Conservation (phyloP, 2,888 invertebrate genomes). For the Atrina japonica region DNA sequence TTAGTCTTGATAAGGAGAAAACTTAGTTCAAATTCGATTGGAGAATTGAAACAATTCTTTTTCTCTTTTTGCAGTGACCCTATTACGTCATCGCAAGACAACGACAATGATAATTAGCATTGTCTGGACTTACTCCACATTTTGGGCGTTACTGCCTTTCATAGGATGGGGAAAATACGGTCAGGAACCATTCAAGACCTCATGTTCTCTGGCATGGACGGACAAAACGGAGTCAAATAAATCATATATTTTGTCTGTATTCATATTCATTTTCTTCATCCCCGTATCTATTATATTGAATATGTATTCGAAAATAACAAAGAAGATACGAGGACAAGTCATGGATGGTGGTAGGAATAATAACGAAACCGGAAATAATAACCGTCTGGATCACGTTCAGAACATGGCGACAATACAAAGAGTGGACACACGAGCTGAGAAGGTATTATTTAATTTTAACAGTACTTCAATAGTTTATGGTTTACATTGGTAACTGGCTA, state of each 20-base stretch:
- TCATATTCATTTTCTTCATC: conserved; percentile 1
- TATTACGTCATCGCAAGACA: not conserved
- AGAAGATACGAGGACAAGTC: not conserved
- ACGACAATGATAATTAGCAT: not conserved
- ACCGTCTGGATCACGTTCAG: too few species aligned
- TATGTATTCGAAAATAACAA: conserved; percentile 8
- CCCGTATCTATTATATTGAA: not conserved
- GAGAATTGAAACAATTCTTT: too few species aligned
- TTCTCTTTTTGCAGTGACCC: not conserved
- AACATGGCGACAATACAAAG: too few species aligned
- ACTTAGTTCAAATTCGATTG: too few species aligned
- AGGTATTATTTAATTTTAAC: too few species aligned
- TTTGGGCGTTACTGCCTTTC: conserved; percentile 56
- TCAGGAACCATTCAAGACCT: conserved; percentile 58
- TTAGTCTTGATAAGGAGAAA: too few species aligned
- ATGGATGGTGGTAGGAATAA: too few species aligned
- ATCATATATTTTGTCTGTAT: conserved; percentile 17
- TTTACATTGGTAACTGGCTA: too few species aligned
- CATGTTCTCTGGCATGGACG: conserved; percentile 59
- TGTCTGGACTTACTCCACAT: conserved; percentile 44
- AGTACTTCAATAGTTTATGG: too few species aligned
- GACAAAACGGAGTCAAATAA: conserved; percentile 26
- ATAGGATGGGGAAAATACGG: conserved; percentile 59
- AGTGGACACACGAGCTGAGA: too few species aligned
- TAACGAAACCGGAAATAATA: too few species aligned